phyloP scores from a whole-genome alignment of 2,113 vertebrate species.

The Amia ocellicauda region DNA sequence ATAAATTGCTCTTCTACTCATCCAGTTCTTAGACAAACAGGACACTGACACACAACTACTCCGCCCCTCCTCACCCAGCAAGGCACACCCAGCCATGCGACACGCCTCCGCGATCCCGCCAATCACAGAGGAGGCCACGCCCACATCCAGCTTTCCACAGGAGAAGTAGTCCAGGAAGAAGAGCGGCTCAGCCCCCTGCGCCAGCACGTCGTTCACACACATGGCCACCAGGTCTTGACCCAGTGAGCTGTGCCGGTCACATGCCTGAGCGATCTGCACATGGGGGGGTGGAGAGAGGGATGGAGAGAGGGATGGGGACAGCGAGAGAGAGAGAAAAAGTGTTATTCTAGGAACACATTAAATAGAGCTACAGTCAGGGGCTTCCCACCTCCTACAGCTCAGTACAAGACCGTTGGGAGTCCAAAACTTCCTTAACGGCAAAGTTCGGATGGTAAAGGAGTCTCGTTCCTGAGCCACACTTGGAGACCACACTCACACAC shows the following conservation, averaged over 20 bases:
- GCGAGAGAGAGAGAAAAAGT: background rate
- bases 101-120: slow-evolving; percentile 83
- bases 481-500: background rate
- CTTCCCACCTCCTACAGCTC: too few relatives aligned
- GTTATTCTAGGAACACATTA: background rate
- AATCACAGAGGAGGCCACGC: slow-evolving; percentile 69
- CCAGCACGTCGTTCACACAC: slow-evolving; percentile 93
- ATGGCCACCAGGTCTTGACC: slow-evolving; percentile 96
- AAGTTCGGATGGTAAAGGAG: too few relatives aligned
- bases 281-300: slow-evolving; percentile 12
- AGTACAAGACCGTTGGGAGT: too few relatives aligned
- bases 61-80: slow-evolving; percentile 73
- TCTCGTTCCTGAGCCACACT: too few relatives aligned
- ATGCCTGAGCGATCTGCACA: slow-evolving; percentile 81
- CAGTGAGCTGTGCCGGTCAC: slow-evolving; percentile 72
- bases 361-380: too few relatives aligned
- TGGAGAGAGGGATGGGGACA: background rate
- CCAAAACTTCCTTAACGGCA: too few relatives aligned
- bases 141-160: slow-evolving; percentile 86
- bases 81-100: slow-evolving; percentile 78
- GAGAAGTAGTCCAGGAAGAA: slow-evolving; percentile 97
- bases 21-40: too few relatives aligned
- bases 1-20: too few relatives aligned
- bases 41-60: too few relatives aligned
- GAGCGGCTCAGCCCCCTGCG: slow-evolving; percentile 91